These are phyloP conservation scores for Osmoderma eremita DNA, from an alignment of 2,888 invertebrate genomes.

Conservation along the genomic window DNA sequence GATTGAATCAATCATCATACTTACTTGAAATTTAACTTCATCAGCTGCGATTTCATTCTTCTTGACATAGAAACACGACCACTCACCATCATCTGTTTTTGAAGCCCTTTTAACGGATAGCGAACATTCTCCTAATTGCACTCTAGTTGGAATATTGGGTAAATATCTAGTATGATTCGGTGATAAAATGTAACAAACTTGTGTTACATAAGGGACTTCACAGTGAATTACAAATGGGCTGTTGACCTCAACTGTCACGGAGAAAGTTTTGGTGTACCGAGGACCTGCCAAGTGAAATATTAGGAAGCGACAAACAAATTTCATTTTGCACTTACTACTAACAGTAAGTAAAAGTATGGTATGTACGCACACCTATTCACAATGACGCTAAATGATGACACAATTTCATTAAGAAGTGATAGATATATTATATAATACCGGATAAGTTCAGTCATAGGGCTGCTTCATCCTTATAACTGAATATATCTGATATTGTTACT, in stretches of 20 bases:
- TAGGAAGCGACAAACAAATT: too few species aligned
- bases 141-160: constrained; percentile 21
- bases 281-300: not conserved
- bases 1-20: not conserved
- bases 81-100: constrained; percentile 45
- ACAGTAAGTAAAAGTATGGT: too few species aligned
- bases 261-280: not conserved
- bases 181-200: constrained; percentile 44
- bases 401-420: constrained; percentile 4
- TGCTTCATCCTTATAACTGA: too few species aligned
- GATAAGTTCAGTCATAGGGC: too few species aligned
- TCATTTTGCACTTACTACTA: too few species aligned
- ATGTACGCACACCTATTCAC: not conserved
- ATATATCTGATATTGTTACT: too few species aligned
- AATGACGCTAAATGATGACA: not conserved
- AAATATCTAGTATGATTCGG: constrained; percentile 45
- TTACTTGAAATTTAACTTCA: constrained; percentile 43
- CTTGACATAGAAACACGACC: constrained; percentile 46
- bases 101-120: constrained; percentile 19
- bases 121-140: constrained; percentile 43
- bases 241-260: constrained; percentile 18
- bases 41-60: constrained; percentile 44
- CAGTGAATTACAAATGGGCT: constrained; percentile 42
- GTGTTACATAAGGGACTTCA: constrained; percentile 45
- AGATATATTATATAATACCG: too few species aligned